Percentiles rank a stretch among this genome's conserved stretches.
These are phyloP conservation scores for Dicyrtoma fusca DNA, from an alignment of 2,888 invertebrate species.

Conservation along the genomic window DNA sequence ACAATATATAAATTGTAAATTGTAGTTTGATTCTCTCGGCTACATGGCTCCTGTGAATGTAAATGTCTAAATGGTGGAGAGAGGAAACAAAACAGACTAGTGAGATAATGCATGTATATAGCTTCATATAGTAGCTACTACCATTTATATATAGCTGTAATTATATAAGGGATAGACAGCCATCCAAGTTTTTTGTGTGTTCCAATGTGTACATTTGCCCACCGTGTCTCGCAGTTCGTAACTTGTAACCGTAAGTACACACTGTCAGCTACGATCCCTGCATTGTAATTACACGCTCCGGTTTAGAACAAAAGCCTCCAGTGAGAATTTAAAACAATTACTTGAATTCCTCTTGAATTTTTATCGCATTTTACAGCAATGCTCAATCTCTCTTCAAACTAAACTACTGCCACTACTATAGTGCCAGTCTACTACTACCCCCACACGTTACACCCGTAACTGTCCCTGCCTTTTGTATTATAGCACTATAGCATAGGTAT, in stretches of 20 bases:
- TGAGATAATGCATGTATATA: too few relatives aligned
- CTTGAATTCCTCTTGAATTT: conserved; percentile 48
- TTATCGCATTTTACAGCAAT: conserved; percentile 37
- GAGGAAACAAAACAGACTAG: background rate
- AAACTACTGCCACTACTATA: background rate
- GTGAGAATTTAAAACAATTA: conserved; percentile 56
- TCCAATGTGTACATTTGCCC: conserved; percentile 14
- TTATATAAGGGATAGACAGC: background rate
- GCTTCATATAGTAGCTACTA: too few relatives aligned
- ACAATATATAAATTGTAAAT: too few relatives aligned
- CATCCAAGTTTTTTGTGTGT: background rate
- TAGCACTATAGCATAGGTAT: too few relatives aligned
- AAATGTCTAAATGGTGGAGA: background rate
- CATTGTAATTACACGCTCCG: conserved; percentile 44
- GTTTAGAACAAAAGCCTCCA: conserved; percentile 43
- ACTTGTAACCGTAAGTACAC: conserved; percentile 29
- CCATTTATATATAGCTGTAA: too few relatives aligned
- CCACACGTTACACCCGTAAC: too few relatives aligned
- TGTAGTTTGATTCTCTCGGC: too few relatives aligned
- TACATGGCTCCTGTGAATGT: conserved; percentile 15
- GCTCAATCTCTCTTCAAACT: conserved; percentile 37
- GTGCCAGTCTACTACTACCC: too few relatives aligned
- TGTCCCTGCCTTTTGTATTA: too few relatives aligned
- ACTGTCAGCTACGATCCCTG: conserved; percentile 27
- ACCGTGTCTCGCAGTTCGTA: conserved; percentile 14